Conservation (phyloP, 2,888 invertebrate species). For the Drosophila fungiperda region DNA sequence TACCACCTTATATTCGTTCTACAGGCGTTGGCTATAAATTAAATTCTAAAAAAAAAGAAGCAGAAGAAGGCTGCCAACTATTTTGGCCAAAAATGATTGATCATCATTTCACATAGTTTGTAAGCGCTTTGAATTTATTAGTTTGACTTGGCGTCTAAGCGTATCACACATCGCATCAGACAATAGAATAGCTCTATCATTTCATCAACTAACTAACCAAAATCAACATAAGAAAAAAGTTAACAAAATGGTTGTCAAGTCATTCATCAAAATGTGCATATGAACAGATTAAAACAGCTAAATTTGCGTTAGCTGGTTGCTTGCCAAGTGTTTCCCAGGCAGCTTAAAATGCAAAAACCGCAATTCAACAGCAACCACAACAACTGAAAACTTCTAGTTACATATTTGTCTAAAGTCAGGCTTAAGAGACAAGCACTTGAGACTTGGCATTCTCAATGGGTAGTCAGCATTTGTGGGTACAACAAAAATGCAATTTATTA, state of each 20-base stretch:
- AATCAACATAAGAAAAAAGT: constrained; percentile 1
- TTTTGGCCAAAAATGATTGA: constrained; percentile 58
- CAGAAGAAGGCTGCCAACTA: not conserved
- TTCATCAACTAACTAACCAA: constrained; percentile 42
- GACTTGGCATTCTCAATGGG: constrained; percentile 49
- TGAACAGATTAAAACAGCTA: constrained; percentile 65
- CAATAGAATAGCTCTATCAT: constrained; percentile 48
- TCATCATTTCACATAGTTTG: constrained; percentile 63
- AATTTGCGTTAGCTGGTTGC: constrained; percentile 52
- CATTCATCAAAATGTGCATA: constrained; percentile 71
- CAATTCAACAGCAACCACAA: constrained; percentile 15
- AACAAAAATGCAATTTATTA: constrained; percentile 70
- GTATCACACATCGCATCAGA: constrained; percentile 27
- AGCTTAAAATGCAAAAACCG: constrained; percentile 46
- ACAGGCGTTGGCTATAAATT: constrained; percentile 30
- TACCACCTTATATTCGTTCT: constrained; percentile 32
- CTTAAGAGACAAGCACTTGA: constrained; percentile 48
- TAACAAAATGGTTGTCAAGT: constrained; percentile 31
- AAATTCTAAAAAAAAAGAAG: not conserved
- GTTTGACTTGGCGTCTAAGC: constrained; percentile 48
- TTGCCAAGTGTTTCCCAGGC: constrained; percentile 66
- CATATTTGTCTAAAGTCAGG: constrained; percentile 53
- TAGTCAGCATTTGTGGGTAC: constrained; percentile 27
- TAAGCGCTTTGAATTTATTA: constrained; percentile 62
- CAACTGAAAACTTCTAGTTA: constrained; percentile 44